These are phyloP conservation scores for Scatophagus argus DNA, from an alignment of 2,113 vertebrate genomes.

Conservation along the genomic window DNA sequence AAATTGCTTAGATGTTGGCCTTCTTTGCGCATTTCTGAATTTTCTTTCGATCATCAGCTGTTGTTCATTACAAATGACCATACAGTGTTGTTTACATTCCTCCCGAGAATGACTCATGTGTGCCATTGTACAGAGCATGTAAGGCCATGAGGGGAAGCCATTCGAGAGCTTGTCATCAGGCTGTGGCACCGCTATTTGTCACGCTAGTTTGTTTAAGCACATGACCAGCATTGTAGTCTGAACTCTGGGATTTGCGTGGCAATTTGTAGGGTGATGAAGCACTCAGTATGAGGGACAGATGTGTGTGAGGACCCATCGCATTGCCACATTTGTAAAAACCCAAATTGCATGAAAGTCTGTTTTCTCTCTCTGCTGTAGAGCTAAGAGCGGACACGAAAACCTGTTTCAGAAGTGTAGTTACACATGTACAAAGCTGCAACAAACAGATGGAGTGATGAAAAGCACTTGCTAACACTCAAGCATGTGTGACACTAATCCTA, in stretches of 20 bases:
- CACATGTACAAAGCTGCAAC: background rate
- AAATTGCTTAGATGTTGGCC: background rate
- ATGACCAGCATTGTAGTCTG: constrained; percentile 38
- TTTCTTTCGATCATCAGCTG: background rate
- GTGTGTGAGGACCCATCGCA: background rate
- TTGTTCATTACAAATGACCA: constrained; percentile 11
- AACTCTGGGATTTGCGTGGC: constrained; percentile 37
- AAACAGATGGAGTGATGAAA: constrained; percentile 18
- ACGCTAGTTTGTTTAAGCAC: constrained; percentile 36
- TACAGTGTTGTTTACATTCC: background rate
- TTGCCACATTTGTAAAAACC: background rate
- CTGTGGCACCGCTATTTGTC: constrained; percentile 40
- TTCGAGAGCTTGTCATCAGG: constrained; percentile 32
- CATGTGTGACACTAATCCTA: background rate
- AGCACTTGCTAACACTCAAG: constrained; percentile 13
- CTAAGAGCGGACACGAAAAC: background rate
- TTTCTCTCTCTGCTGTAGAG: background rate
- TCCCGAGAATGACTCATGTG: constrained; percentile 24
- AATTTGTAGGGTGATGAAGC: constrained; percentile 18
- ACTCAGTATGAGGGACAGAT: constrained; percentile 20
- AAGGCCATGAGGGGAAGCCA: constrained; percentile 31
- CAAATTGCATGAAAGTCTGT: constrained; percentile 6
- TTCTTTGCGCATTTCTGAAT: background rate
- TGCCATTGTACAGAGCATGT: constrained; percentile 25
- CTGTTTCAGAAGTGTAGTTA: background rate